phyloP scores from a whole-genome alignment of 2,888 invertebrate species.

The Ligdia adustata region DNA sequence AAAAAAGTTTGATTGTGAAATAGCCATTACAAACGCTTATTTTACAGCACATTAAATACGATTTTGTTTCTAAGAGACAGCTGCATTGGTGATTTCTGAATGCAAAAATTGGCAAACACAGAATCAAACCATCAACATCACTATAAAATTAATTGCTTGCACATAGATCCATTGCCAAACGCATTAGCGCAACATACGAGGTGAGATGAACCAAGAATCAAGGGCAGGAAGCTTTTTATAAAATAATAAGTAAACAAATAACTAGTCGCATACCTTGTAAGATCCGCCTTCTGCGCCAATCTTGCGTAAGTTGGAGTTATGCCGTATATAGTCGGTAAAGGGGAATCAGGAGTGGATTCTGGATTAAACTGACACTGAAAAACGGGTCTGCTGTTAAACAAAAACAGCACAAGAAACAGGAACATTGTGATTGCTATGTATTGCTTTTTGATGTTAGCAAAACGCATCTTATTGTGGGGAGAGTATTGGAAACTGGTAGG shows the following conservation, averaged over 20 bases:
- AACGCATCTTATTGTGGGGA: conserved; percentile 66
- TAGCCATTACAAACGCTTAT: too few species aligned
- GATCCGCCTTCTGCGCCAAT: conserved; percentile 96
- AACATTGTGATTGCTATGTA: conserved; percentile 76
- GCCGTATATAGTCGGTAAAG: conserved; percentile 90
- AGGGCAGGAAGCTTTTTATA: conserved; percentile 65
- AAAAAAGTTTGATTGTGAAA: too few species aligned
- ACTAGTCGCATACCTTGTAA: conserved; percentile 86
- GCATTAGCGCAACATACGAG: conserved; percentile 39
- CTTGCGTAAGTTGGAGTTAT: conserved; percentile 96
- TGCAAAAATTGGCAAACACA: conserved; percentile 2
- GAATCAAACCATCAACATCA: conserved; percentile 32
- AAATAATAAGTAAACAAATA: conserved; percentile 45
- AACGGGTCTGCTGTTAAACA: conserved; percentile 72
- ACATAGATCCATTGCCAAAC: conserved; percentile 45
- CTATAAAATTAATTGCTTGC: conserved; percentile 34
- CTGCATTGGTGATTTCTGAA: neutral
- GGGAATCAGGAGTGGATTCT: conserved; percentile 56
- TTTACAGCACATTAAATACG: too few species aligned
- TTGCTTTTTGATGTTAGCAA: conserved; percentile 77
- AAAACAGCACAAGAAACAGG: conserved; percentile 71
- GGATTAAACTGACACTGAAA: conserved; percentile 73
- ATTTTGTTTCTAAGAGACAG: too few species aligned
- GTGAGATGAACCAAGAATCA: conserved; percentile 48
- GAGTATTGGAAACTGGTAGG: conserved; percentile 7